Base-by-base conservation (phyloP, 2,888 invertebrate species). In the Troides aeacus region DNA sequence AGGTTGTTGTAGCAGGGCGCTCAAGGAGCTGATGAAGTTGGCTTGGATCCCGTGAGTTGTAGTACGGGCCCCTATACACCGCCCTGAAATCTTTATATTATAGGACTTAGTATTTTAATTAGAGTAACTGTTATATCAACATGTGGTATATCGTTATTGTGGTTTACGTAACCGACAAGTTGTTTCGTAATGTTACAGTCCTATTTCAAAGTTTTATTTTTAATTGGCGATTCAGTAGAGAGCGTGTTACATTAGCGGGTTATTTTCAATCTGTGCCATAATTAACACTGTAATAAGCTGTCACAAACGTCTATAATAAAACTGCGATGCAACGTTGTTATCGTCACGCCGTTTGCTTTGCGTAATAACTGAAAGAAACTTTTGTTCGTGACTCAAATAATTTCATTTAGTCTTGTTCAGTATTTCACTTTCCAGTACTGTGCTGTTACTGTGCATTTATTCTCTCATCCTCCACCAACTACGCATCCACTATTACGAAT, bases 281-380 rank as follows among this genome's bases (percentile, higher is more conserved):
- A 62, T 53, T 66, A 66, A 62, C 66, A 66, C 62, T 53, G 56
- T 69, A 30, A 65, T 57, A 46, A 42, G 21, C 39, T 64, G 61
- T 69, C 59, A 64, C 61, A 62, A 53, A 50, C 64, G n/a, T 18
- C 62, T 8, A 21, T 21, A 46, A 46, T 18, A 58, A 15, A 60
- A 56, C n/a, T 2, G 42, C 56, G 56, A 65, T 46, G 50, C 58
- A 70, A 62, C 66, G 50, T 62, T 56, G 62, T 24, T 18, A 42
- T 23, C 59, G 69, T 70, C 66, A 66, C 62, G 66, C 66, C 42
- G 36, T n/a, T 62, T 66, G 58, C 66, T 56, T 70, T 70, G 69
- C 69, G 69, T 70, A 66, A 70, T 65, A 62, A 66, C 62, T 53
- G 18, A 62, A 70, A 66, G 66, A 59, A 66, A 62, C 42, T 65